phyloP scores from a whole-genome alignment of 2,113 vertebrate genomes.

The Zonotrichia leucophrys region DNA sequence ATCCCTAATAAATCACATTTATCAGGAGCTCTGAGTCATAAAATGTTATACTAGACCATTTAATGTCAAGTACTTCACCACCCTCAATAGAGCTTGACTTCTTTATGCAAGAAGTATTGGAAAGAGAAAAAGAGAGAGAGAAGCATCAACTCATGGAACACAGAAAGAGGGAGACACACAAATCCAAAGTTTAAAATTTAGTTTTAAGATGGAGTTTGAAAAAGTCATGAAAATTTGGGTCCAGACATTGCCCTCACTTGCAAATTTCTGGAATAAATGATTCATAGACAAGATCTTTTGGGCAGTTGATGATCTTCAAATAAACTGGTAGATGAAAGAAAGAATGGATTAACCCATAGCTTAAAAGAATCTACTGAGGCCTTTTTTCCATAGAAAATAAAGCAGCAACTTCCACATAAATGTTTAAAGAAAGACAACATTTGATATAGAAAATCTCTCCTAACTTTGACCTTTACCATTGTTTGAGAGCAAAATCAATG shows the following conservation, averaged over 20 bases:
- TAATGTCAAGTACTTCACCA: background rate
- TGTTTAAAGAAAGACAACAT: background rate
- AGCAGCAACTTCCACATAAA: background rate
- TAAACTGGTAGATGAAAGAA: background rate
- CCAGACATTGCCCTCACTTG: background rate
- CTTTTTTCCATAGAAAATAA: background rate
- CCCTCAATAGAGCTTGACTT: background rate
- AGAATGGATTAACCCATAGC: background rate
- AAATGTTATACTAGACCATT: background rate
- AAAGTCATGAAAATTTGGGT: background rate
- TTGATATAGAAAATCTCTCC: background rate
- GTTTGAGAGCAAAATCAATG: background rate
- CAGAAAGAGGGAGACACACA: background rate
- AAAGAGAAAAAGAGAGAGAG: background rate
- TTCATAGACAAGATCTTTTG: background rate
- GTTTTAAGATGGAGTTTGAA: background rate
- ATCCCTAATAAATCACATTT: conserved; percentile 17
- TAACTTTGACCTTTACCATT: background rate
- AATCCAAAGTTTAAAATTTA: background rate
- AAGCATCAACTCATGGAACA: background rate
- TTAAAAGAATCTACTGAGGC: background rate
- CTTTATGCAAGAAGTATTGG: background rate
- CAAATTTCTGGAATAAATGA: background rate
- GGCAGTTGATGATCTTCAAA: background rate
- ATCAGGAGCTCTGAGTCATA: conserved; percentile 25